A percentile compares a stretch with the other conserved stretches of the same genome.
Evolutionary conservation across 2,113 vertebrate species (phyloP).

Genomic region (Heterotilapia buettikoferi): DNA sequence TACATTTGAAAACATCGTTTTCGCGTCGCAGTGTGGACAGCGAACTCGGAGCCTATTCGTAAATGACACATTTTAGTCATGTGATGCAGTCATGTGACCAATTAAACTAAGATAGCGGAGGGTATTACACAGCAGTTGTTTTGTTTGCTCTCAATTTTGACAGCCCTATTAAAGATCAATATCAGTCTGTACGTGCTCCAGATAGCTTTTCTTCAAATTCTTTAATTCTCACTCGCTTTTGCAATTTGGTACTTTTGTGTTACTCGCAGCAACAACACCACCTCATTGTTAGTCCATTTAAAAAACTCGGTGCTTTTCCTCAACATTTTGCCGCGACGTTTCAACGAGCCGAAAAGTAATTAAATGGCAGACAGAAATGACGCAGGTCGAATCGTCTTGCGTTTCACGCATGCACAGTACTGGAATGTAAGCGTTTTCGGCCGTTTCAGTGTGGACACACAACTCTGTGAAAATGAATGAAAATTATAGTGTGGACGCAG

Average conservation of each 20-base stretch:
- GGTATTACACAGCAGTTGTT: background rate
- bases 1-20: too few species aligned
- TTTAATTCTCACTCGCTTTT: background rate
- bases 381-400: accelerated
- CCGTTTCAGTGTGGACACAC: accelerated
- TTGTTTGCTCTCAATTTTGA: background rate
- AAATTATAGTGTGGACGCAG: background rate
- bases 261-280: background rate
- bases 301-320: background rate
- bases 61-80: background rate
- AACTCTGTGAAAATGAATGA: background rate
- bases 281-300: background rate
- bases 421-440: background rate
- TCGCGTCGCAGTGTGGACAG: too few species aligned
- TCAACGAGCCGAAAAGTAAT: background rate
- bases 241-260: background rate
- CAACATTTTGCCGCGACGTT: accelerated
- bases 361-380: accelerated
- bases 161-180: background rate
- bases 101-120: background rate
- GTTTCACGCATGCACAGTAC: background rate
- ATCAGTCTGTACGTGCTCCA: background rate
- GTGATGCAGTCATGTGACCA: background rate
- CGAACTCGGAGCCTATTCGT: too few species aligned
- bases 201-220: background rate